phyloP scores from a whole-genome alignment of 2,888 invertebrate genomes.

The Eledone cirrhosa region DNA sequence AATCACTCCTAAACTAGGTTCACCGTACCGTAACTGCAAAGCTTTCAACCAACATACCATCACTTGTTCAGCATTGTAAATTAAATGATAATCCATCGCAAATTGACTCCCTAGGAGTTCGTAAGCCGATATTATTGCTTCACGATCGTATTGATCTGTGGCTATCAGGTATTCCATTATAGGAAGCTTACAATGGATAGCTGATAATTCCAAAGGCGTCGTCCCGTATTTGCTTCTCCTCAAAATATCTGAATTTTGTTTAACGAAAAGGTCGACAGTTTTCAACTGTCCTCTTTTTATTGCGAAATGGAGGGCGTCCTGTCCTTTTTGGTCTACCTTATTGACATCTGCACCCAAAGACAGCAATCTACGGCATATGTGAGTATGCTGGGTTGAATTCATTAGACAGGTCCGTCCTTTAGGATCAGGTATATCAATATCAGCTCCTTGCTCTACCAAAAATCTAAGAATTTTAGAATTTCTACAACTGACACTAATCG shows the following conservation, averaged over 20 bases:
- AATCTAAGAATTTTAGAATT: neutral
- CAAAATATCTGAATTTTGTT: neutral
- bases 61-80: too few species aligned
- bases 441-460: neutral
- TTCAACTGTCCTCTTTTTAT: neutral
- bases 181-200: neutral
- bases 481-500: neutral
- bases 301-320: slow-evolving; percentile 1
- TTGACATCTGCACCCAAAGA: neutral
- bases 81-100: neutral
- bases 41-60: neutral
- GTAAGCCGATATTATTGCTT: neutral
- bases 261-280: neutral
- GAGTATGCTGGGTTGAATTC: neutral
- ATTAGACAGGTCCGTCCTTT: neutral
- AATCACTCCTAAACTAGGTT: neutral
- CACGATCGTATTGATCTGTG: neutral
- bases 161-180: neutral
- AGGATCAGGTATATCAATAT: neutral
- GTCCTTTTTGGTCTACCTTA: neutral
- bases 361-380: neutral
- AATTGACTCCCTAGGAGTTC: neutral
- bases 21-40: neutral
- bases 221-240: neutral
- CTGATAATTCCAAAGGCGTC: neutral